A percentile compares a stretch with the other conserved stretches of the same genome.
These are phyloP conservation scores for Diadumene lineata DNA, from an alignment of 92 coral and sea anemone genomes.

Conservation along the genomic window DNA sequence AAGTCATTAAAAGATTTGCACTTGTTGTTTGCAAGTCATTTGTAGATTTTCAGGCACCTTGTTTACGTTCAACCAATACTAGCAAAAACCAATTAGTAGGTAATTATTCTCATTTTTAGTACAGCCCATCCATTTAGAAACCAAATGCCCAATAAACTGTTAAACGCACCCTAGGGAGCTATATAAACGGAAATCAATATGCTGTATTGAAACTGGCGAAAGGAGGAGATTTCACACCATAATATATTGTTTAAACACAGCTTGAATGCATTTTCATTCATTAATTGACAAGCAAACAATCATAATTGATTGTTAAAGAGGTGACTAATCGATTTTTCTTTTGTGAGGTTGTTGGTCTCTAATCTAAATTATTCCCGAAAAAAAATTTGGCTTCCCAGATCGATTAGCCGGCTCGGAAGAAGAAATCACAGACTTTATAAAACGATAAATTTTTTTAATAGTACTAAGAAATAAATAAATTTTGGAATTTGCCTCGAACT, in stretches of 20 bases:
- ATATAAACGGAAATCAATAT: neutral
- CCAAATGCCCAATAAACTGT: neutral
- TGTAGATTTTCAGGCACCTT: neutral
- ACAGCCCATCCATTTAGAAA: slow-evolving; percentile 17
- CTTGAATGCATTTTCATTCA: neutral
- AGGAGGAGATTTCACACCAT: slow-evolving; percentile 6
- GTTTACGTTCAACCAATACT: slow-evolving; percentile 1
- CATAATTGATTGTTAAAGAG: slow-evolving; percentile 37
- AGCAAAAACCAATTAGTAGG: slow-evolving; percentile 4
- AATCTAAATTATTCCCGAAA: slow-evolving; percentile 12
- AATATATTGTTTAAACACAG: neutral
- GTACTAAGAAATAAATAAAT: neutral
- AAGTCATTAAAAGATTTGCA: neutral
- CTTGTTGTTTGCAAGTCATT: too few relatives aligned
- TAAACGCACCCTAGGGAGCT: slow-evolving; percentile 11
- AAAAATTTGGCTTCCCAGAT: neutral
- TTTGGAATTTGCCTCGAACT: neutral
- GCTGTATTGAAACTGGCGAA: neutral
- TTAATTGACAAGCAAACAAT: slow-evolving; percentile 13
- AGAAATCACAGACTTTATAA: neutral
- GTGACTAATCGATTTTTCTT: slow-evolving; percentile 26
- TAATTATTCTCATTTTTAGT: neutral
- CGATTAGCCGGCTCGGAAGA: neutral
- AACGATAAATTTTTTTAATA: neutral
- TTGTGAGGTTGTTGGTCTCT: slow-evolving; percentile 1